phyloP scores from a whole-genome alignment of 2,888 invertebrate genomes.

The Volucella bombylans region DNA sequence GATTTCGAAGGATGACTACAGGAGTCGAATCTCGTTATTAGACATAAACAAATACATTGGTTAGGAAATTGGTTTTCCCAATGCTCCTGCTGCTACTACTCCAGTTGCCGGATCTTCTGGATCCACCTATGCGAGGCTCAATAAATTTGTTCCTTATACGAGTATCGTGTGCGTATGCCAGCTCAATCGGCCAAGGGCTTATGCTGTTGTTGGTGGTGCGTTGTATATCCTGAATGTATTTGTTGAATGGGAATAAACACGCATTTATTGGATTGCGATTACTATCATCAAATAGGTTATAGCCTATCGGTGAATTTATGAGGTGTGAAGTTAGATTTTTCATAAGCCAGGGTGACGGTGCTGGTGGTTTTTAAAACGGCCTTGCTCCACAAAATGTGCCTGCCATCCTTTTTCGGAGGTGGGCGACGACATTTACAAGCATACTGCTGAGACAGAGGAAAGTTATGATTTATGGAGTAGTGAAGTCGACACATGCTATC shows the following conservation, averaged over 20 bases:
- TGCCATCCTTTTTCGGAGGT: not conserved
- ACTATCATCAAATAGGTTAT: constrained; percentile 69
- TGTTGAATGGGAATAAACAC: constrained; percentile 68
- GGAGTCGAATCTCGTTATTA: constrained; percentile 70
- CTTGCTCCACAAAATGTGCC: constrained; percentile 1
- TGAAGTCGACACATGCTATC: constrained; percentile 60
- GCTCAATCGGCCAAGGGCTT: not conserved
- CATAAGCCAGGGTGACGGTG: constrained; percentile 39
- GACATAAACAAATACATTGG: constrained; percentile 74
- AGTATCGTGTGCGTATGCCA: constrained; percentile 42
- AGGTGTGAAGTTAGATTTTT: constrained; percentile 71
- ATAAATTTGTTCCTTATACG: constrained; percentile 63
- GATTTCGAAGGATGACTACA: constrained; percentile 61
- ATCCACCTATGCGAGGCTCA: constrained; percentile 47
- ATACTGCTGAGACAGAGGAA: constrained; percentile 55
- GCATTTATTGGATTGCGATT: constrained; percentile 73
- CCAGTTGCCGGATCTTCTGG: constrained; percentile 11
- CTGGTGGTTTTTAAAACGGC: constrained; percentile 28
- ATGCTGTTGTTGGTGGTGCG: constrained; percentile 1
- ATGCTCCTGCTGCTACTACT: constrained; percentile 2
- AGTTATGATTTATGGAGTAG: constrained; percentile 66
- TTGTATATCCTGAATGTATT: constrained; percentile 41
- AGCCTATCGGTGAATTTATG: constrained; percentile 70
- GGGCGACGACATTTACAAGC: not conserved
- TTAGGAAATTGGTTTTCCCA: constrained; percentile 73